Base-by-base conservation (phyloP, 2,113 vertebrate species). In the Spheniscus mendiculus region DNA sequence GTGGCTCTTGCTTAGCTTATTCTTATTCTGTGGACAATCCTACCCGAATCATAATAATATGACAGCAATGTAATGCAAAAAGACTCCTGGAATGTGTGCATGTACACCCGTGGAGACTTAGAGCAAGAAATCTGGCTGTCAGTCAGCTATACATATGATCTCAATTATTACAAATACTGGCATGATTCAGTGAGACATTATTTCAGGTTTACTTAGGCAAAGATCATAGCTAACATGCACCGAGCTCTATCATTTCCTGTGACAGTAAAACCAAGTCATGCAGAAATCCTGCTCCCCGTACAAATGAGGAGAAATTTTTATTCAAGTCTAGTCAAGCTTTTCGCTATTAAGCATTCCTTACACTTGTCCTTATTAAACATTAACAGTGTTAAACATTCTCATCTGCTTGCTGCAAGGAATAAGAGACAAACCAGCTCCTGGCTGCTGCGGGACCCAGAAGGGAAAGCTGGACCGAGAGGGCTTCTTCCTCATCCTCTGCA, bases 221-320 rank as follows among this genome's bases (percentile, higher is more conserved):
- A 58, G 69, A 38, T 44, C 87, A 49, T 8, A 58, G 62, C 78
- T 72, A 34, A 29, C 4, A 29, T 6, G n/a, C 23, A 62, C 81
- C 1, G 4, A 87, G 65, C 81, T 67, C 77, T 16, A 1, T 6
- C 82, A 58, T 44, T 34, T 66, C 88, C 95, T 78, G 67, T 34
- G 25, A 45, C 74, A 74, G 6, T 67, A 50, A 38, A 90, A 22
- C 87, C 90, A 82, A 87, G 83, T 8, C 80, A 38, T 7, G 83
- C 76, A 81, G 80, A 94, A 93, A 94, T 95, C 95, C 96, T 94
- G 74, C 74, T 88, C 73, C 25, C 84, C 1, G 14, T 42, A 32
- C 78, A 67, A 38, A 14, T 2, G 17, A 58, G n/a, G 8, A 47
- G 61, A 38, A 22, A 20, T 69, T 83, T 62, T 61, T 49, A 49